phyloP scores from a whole-genome alignment of 2,888 invertebrate genomes.

The Perithous albicinctus region DNA sequence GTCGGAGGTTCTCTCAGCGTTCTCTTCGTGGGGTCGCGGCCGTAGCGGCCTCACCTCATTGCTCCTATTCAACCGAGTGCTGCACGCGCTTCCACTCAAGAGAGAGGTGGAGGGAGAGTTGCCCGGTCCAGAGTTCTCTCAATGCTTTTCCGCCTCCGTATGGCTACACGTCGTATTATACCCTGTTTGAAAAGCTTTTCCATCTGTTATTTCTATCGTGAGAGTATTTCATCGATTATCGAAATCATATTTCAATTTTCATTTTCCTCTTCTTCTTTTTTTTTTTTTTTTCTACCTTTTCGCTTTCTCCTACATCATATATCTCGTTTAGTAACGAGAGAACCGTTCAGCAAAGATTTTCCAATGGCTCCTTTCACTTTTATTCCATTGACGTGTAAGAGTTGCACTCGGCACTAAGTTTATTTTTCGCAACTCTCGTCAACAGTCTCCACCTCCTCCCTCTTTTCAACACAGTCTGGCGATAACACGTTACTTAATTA shows the following conservation, averaged over 20 bases:
- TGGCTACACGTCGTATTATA: conserved; percentile 53
- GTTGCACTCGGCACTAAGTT: conserved; percentile 10
- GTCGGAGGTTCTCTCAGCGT: conserved; percentile 44
- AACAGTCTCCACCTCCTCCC: not conserved
- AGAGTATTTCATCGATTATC: conserved; percentile 60
- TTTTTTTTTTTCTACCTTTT: conserved; percentile 11
- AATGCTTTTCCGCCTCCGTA: conserved; percentile 47
- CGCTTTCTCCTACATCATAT: not conserved
- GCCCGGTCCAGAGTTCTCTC: conserved; percentile 32
- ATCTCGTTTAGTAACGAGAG: too few relatives aligned
- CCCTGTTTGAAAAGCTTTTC: conserved; percentile 61
- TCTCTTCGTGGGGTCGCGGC: conserved; percentile 7
- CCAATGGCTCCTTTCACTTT: conserved; percentile 35
- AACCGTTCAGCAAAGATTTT: not conserved
- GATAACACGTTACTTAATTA: conserved; percentile 40
- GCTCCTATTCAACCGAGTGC: conserved; percentile 53
- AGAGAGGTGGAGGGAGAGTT: conserved; percentile 14
- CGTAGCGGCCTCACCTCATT: conserved; percentile 51
- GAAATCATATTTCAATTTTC: conserved; percentile 56
- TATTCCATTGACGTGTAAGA: not conserved
- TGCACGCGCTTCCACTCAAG: conserved; percentile 12
- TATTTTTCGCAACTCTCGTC: not conserved
- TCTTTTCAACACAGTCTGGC: conserved; percentile 16
- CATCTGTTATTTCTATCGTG: conserved; percentile 61
- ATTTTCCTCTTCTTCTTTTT: too few relatives aligned